Evolutionary conservation across 2,797 vertebrate species (phyloP), one percentile per base, ranked within the genome.

Genomic region (Salarias fasciatus): DNA sequence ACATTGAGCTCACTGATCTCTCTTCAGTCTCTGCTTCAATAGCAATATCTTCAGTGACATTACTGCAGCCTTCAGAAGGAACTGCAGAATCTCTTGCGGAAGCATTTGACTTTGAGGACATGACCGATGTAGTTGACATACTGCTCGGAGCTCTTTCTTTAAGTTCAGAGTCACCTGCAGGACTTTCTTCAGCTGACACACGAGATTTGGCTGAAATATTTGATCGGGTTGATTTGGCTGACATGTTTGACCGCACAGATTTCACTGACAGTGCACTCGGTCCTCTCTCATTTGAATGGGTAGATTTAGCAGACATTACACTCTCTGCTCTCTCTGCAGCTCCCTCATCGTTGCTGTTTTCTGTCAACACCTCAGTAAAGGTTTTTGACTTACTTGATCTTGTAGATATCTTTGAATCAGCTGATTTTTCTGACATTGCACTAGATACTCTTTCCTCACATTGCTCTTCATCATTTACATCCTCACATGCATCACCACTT

Each of bases 261-360:
- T 71, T 80, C 6, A 60, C 30, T 49, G 83, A 87, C 58, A 74
- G 38, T 11, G 55, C 57, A 64, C 83, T 81, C 0, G 63, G 38
- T 40, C n/a, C 70, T 12, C 72, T 63, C 28, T 74, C 77, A 4
- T 63, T 77, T 44, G 91, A 91, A 46, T 70, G 71, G 3, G 66
- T 79, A 33, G 89, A 88, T 79, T 36, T 54, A 14, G 11, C 65
- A 40, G 84, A 86, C 24, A 69, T 47, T 48, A 24, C 57, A 72
- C 81, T 87, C 2, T 0, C 13, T 13, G 61, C 49, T 66, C 82
- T 77, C 60, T 66, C 47, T 47, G 37, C 2, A 29, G 2, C 38
- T 46, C 47, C 55, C 1, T 43, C 46, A 12, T 57, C 55, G 31
- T 35, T 14, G 0, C 12, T 15, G 12, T 24, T 53, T 55, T 56